A percentile compares a stretch with the other conserved stretches of the same genome.
Conservation (phyloP, 2,888 invertebrate genomes). For the Dichetophora obliterata region DNA sequence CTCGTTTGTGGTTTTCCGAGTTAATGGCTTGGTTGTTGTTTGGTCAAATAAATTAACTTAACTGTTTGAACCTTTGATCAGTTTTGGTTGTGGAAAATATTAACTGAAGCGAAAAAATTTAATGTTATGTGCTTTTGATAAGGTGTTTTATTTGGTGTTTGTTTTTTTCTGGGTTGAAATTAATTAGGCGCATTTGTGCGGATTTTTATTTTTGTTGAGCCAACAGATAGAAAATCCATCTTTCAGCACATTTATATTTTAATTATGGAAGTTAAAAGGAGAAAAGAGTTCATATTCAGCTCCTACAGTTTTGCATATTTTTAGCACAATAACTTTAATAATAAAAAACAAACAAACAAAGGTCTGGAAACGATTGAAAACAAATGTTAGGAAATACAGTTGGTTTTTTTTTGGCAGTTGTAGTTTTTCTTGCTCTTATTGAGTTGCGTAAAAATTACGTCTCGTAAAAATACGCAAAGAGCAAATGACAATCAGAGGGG, state of each 20-base stretch:
- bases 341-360: too few species aligned
- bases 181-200: neutral
- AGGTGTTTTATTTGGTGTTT: slow-evolving; percentile 5
- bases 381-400: slow-evolving; percentile 32
- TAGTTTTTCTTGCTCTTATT: neutral
- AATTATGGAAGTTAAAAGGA: too few species aligned
- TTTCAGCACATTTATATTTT: too few species aligned
- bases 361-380: slow-evolving; percentile 23
- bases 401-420: slow-evolving; percentile 4
- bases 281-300: too few species aligned
- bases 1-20: neutral
- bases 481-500: slow-evolving; percentile 39
- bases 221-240: too few species aligned
- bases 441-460: slow-evolving; percentile 38
- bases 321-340: too few species aligned
- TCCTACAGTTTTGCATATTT: too few species aligned
- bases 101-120: neutral
- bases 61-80: slow-evolving; percentile 16
- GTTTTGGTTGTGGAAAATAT: slow-evolving; percentile 16
- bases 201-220: neutral
- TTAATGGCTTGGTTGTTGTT: slow-evolving; percentile 30
- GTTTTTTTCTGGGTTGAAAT: slow-evolving; percentile 18
- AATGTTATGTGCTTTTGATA: slow-evolving; percentile 33
- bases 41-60: slow-evolving; percentile 34
- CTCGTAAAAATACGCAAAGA: slow-evolving; percentile 41